These are phyloP conservation scores for Pinna nobilis DNA, from an alignment of 1,140 invertebrate genomes.

Conservation along the genomic window DNA sequence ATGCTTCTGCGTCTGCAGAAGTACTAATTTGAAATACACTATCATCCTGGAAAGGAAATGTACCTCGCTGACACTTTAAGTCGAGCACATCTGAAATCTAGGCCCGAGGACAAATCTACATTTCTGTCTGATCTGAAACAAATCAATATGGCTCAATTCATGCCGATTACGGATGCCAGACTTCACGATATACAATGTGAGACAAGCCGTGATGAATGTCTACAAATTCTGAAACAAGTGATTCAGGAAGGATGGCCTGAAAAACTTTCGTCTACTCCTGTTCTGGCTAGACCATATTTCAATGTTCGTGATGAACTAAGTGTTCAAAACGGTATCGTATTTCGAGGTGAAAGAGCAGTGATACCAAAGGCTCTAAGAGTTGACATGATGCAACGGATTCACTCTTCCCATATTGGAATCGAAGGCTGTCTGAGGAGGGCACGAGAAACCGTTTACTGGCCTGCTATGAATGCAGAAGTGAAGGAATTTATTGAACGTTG, in stretches of 20 bases:
- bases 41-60: slow-evolving; percentile 35
- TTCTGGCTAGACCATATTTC: slow-evolving; percentile 12
- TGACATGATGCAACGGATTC: slow-evolving; percentile 28
- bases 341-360: slow-evolving; percentile 20
- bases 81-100: slow-evolving; percentile 9
- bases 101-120: neutral
- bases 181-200: slow-evolving; percentile 1
- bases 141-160: slow-evolving; percentile 18
- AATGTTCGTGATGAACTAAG: slow-evolving; percentile 36
- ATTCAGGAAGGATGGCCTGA: slow-evolving; percentile 32
- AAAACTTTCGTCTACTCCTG: neutral
- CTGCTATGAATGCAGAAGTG: slow-evolving; percentile 39
- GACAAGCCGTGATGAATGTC: neutral
- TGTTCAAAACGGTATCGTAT: slow-evolving; percentile 37
- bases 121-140: neutral
- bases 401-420: slow-evolving; percentile 43
- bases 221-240: slow-evolving; percentile 2
- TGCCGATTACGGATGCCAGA: neutral
- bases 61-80: slow-evolving; percentile 18
- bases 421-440: slow-evolving; percentile 41
- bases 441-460: slow-evolving; percentile 38
- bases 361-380: slow-evolving; percentile 26
- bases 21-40: slow-evolving; percentile 40
- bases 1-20: slow-evolving; percentile 48
- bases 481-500: slow-evolving; percentile 27